Conservation (phyloP, 2,113 vertebrate species). For the Pterocles burchelli region DNA sequence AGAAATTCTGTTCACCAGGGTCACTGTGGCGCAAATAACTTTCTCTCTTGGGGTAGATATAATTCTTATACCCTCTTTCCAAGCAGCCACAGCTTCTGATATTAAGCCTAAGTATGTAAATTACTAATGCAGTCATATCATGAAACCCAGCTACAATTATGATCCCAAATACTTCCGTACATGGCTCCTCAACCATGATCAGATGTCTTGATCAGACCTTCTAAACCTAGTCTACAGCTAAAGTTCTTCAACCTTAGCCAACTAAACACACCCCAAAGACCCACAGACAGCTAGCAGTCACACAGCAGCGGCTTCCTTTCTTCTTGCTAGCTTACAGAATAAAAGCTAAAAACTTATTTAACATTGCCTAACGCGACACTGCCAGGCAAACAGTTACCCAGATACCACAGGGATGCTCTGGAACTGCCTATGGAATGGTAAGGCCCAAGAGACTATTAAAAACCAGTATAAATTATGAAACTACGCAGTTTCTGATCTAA, state of each 20-base stretch:
- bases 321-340: background rate
- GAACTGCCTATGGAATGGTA: background rate
- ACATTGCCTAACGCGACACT: background rate
- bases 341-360: slow-evolving; percentile 13
- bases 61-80: background rate
- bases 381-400: background rate
- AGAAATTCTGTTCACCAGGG: background rate
- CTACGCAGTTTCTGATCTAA: background rate
- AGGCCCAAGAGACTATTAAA: slow-evolving; percentile 6
- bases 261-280: background rate
- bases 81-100: background rate
- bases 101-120: background rate
- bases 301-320: background rate
- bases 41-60: background rate
- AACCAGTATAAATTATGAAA: slow-evolving; percentile 7
- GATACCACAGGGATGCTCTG: background rate
- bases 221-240: background rate
- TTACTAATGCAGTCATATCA: background rate
- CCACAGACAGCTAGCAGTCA: background rate
- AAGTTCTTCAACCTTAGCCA: background rate
- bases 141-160: background rate
- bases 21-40: background rate
- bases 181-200: background rate
- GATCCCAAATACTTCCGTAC: background rate
- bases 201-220: background rate